Conservation (phyloP, 2,888 invertebrate species). For the Drosophila peninsularis region DNA sequence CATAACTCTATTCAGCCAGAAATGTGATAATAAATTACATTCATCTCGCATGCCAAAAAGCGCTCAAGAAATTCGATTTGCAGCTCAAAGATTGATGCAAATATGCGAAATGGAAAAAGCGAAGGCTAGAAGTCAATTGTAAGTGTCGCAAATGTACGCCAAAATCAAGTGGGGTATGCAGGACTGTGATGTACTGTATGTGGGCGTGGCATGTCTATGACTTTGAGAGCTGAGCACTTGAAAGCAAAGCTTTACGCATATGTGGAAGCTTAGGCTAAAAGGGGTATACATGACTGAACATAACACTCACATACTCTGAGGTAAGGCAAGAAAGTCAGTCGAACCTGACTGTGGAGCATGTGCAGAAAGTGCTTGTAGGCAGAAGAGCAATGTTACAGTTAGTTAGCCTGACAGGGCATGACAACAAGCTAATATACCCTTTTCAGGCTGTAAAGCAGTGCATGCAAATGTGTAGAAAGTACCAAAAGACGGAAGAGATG, state of each 20-base stretch:
- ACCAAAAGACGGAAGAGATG: too few relatives aligned
- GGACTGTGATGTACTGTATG: too few relatives aligned
- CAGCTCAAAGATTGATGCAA: conserved; percentile 4
- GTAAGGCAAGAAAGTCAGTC: too few relatives aligned
- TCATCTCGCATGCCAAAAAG: background rate
- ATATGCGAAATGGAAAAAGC: background rate
- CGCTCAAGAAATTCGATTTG: conserved; percentile 1
- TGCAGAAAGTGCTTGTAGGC: too few relatives aligned
- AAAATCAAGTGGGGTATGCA: background rate
- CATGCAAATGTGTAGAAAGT: too few relatives aligned
- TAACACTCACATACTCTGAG: too few relatives aligned
- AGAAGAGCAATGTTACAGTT: background rate
- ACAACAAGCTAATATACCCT: background rate
- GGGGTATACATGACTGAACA: background rate
- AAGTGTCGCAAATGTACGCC: background rate
- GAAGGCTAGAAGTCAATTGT: conserved; percentile 11
- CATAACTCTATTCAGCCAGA: background rate
- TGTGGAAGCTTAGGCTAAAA: background rate
- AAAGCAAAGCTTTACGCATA: background rate
- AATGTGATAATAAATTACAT: conserved; percentile 19
- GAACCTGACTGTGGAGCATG: too few relatives aligned
- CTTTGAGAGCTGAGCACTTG: too few relatives aligned
- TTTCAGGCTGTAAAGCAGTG: background rate
- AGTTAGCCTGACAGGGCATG: background rate
- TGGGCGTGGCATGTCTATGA: too few relatives aligned